Base-by-base conservation (phyloP, 2,888 invertebrate genomes). In the Lasioglossum marginatum region DNA sequence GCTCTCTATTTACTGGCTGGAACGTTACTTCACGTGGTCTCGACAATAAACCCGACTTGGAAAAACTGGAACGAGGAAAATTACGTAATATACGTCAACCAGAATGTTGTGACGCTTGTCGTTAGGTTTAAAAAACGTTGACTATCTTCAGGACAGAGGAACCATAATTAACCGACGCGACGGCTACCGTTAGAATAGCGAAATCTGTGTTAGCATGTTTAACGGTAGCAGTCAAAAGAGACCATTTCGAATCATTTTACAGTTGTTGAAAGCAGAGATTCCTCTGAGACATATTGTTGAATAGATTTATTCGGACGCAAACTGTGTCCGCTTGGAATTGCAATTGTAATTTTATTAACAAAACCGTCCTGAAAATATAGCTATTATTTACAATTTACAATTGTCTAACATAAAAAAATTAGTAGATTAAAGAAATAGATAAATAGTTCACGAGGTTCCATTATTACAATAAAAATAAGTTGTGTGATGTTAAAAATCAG, bases 61-160 rank as follows among this genome's bases (percentile, higher is more conserved):
- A 84, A 84, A 85, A 85, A 85, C 70, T 79, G 37, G 85, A 79
- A 76, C 79, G 45, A 60, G 70, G 43, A 81, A 77, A 48, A 70
- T 81, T 81, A 60, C 81, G 71, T 52, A 81, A 77, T 57, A 34
- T 5, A 37, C 60, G 76, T 43, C 31, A 70, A n/a, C 70, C 37
- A 70, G 71, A 76, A 43, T 48, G 74, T n/a, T 45, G 34, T 16
- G 45, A 34, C 16, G 71, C 37, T 81, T 37, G n/a, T 82, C 72
- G 40, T 72, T 73, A 23, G 57, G 43, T 34, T 34, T 23, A 45
- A 45, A 45, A 71, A 14, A n/a, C 60, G 60, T 12, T 40, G 72
- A 72, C 37, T 48, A 48, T 4, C 10, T 34, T 27, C 23, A 23
- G 48, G 16, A 31, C 19, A 5, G 23, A 37, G 16, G 16, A 40